Evolutionary conservation across 2,888 invertebrate genomes (phyloP), one percentile per base, ranked within the genome.

Genomic region (Hoplodrina blanda): DNA sequence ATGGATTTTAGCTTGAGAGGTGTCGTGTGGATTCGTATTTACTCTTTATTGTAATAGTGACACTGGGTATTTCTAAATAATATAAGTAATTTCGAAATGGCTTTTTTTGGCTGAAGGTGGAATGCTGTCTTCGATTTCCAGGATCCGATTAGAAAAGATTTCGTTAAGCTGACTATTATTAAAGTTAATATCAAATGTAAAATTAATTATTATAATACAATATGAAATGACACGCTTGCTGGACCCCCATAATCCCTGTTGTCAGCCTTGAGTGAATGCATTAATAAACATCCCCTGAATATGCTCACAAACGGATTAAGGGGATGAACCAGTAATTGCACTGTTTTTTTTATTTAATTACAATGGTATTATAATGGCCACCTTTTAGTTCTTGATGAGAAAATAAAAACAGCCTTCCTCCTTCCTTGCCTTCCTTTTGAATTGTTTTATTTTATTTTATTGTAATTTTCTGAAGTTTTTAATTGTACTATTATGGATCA

Each of bases 241-340:
- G 17, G 46, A 25, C 17, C 62, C 6, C 52, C 49, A 17, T 74
- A 74, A 74, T 77, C 78, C 73, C 0, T 8, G 56, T 46, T 30
- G 54, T 73, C 57, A 20, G 25, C 60, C 62, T 37, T n/a, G 41
- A 25, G 53, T 10, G 8, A 52, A 78, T 59, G 53, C 33, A 62
- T 74, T 71, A 62, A 46, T 71, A 62, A 46, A 52, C 20, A 77
- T 70, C 17, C 61, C 62, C 33, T 33, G 56, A 50, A 37, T 61
- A 69, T 44, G 4, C 55, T 57, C 46, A 41, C 46, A n/a, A 52
- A 13, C 6, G 52, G 62, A 78, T 71, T 78, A 78, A 0, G 11
- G 1, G 57, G 53, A 53, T 78, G 25, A 57, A 6, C 17, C 17
- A 74, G 73, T 74, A 74, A 74, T 78, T 74, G 56, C 33, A 62